A percentile compares a stretch with the other conserved stretches of the same genome.
phyloP scores from a whole-genome alignment of 2,113 vertebrate species.

The Sceloporus tristichus region DNA sequence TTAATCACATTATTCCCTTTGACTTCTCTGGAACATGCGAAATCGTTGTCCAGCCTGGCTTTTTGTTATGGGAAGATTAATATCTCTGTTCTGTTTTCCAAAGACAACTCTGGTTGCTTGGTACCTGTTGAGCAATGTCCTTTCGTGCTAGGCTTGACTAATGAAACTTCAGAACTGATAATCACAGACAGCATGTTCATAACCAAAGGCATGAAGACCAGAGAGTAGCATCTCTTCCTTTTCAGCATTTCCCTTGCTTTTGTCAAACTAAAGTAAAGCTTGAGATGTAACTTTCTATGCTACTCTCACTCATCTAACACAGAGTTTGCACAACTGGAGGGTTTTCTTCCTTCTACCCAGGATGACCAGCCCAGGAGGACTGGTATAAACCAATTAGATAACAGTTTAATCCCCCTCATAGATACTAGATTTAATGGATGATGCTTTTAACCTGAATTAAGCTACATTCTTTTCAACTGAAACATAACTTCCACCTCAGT shows the following conservation, averaged over 20 bases:
- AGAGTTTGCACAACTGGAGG: not conserved
- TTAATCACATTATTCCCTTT: not conserved
- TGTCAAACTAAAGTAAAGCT: conserved; percentile 77
- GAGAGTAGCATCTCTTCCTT: conserved; percentile 77
- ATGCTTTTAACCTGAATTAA: not conserved
- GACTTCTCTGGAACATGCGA: not conserved
- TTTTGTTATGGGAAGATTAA: not conserved
- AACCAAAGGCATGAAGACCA: conserved; percentile 73
- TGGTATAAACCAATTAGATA: not conserved
- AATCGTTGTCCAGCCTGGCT: not conserved
- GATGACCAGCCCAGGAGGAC: not conserved
- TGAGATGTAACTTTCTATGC: not conserved
- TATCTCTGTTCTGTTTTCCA: conserved; percentile 43
- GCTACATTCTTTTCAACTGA: not conserved
- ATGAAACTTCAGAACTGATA: conserved; percentile 72
- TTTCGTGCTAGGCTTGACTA: conserved; percentile 76
- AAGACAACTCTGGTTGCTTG: conserved; percentile 71
- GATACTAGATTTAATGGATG: not conserved
- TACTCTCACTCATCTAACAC: not conserved
- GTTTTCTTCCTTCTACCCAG: no score
- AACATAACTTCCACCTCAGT: not conserved
- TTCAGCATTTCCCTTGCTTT: conserved; percentile 76
- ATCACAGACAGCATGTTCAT: conserved; percentile 75
- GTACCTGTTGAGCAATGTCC: conserved; percentile 77
- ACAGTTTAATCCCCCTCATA: not conserved